Conservation (phyloP, 1,140 invertebrate genomes). For the Trachelipus rathkii region DNA sequence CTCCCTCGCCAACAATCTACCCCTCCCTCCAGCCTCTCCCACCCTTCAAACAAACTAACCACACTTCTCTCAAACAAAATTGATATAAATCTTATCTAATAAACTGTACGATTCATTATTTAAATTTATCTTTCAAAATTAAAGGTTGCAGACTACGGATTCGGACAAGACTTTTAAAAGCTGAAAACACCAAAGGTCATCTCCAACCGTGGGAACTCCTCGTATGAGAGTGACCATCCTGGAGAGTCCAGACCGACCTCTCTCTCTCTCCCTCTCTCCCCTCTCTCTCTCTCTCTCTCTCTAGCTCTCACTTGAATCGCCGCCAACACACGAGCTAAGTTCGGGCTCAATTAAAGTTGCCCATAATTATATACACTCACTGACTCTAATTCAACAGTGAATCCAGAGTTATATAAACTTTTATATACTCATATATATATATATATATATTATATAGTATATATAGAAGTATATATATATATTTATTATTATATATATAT, state of each 20-base stretch:
- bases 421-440: background rate
- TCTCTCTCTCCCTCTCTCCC: too few relatives aligned
- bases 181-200: background rate
- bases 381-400: background rate
- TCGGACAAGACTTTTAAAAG: background rate
- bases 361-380: background rate
- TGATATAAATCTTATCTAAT: conserved; percentile 1
- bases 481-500: background rate
- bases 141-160: background rate
- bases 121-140: background rate
- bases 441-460: background rate
- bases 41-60: too few relatives aligned
- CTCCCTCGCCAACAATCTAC: too few relatives aligned
- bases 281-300: too few relatives aligned
- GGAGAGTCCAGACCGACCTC: too few relatives aligned
- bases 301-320: background rate
- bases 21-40: too few relatives aligned
- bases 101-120: background rate
- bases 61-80: too few relatives aligned
- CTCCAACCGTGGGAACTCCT: background rate
- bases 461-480: background rate
- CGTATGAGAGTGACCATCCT: too few relatives aligned
- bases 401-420: background rate
- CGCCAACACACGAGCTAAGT: background rate
- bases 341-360: background rate